These are phyloP conservation scores for Pangasius krempfi DNA, from an alignment of 2,797 vertebrate genomes.

Conservation along the genomic window DNA sequence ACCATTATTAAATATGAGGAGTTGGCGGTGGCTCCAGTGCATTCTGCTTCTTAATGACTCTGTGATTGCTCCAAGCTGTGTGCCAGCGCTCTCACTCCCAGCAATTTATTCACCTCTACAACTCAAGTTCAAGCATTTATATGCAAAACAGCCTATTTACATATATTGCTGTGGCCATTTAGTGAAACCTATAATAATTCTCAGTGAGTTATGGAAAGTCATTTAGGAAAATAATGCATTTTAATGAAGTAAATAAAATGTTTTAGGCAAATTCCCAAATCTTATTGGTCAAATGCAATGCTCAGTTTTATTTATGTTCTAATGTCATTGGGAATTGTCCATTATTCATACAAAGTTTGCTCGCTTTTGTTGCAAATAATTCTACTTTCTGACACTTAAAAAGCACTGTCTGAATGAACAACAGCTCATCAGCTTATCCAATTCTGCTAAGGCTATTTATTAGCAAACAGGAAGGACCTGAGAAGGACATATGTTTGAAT, in stretches of 20 bases:
- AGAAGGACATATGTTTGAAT: conserved; percentile 56
- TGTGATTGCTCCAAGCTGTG: conserved; percentile 64
- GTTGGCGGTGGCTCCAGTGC: conserved; percentile 71
- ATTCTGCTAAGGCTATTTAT: conserved; percentile 26
- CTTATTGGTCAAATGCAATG: not conserved
- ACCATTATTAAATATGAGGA: conserved; percentile 73
- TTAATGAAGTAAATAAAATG: conserved; percentile 64
- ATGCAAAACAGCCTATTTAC: conserved; percentile 80
- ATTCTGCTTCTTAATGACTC: conserved; percentile 73
- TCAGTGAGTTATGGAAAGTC: conserved; percentile 64
- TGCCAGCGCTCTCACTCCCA: conserved; percentile 68
- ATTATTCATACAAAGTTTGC: not conserved
- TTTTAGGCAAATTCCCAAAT: conserved; percentile 57
- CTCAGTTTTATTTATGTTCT: conserved; percentile 26
- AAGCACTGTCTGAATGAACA: conserved; percentile 38
- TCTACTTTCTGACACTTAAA: conserved; percentile 45
- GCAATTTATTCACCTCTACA: conserved; percentile 76
- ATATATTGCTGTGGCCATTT: conserved; percentile 70
- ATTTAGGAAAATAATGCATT: conserved; percentile 63
- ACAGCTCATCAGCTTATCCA: conserved; percentile 42
- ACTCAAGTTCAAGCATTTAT: conserved; percentile 78
- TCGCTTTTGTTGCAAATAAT: not conserved
- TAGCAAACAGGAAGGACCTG: conserved; percentile 41
- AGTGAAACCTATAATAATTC: conserved; percentile 70
- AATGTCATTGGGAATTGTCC: not conserved